phyloP scores from a whole-genome alignment of 2,113 vertebrate genomes.

The Plestiodon gilberti region DNA sequence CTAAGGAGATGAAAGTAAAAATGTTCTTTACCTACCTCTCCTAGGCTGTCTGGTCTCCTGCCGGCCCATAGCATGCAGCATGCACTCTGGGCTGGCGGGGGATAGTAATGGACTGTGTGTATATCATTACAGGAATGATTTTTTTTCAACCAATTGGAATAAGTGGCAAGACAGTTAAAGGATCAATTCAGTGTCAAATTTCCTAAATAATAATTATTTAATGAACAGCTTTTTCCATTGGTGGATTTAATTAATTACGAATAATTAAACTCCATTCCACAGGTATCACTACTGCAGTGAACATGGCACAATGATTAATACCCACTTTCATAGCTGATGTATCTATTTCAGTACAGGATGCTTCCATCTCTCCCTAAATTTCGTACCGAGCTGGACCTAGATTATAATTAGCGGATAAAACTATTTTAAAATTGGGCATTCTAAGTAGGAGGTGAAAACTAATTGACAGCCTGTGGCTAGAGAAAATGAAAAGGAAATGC shows the following conservation, averaged over 20 bases:
- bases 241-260: conserved; percentile 10
- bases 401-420: not conserved
- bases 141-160: conserved; percentile 14
- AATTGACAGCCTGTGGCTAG: not conserved
- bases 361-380: not conserved
- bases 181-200: not conserved
- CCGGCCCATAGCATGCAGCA: too few relatives aligned
- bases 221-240: not conserved
- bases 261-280: not conserved
- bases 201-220: conserved; percentile 6
- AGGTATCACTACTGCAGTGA: not conserved
- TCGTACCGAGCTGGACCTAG: conserved; percentile 3
- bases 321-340: not conserved
- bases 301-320: not conserved
- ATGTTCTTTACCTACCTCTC: too few relatives aligned
- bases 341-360: conserved; percentile 4
- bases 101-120: too few relatives aligned
- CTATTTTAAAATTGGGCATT: not conserved
- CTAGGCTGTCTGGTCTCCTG: too few relatives aligned
- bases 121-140: not conserved
- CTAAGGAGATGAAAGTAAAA: too few relatives aligned
- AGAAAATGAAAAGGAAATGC: not conserved
- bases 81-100: too few relatives aligned
- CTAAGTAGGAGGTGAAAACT: not conserved
- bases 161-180: not conserved